Evolutionary conservation across 2,888 invertebrate species (phyloP), one percentile per base, ranked within the genome.

Genomic region (Dasysyrphus tricinctus): DNA sequence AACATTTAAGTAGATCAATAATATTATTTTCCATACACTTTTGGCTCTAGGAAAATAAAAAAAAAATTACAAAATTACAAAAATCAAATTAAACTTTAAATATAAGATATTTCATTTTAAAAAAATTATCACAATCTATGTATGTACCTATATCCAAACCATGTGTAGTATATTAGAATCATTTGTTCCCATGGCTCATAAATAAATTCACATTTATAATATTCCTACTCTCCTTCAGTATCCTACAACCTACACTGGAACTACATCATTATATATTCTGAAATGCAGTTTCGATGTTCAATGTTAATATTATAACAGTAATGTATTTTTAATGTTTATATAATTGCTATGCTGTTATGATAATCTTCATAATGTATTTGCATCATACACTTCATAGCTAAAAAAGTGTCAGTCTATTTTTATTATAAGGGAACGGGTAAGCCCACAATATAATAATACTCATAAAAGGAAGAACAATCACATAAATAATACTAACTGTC

Each of bases 291-390:
- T 54, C 54, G 29, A 54, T 54, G 54, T 32, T 54, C 29, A 54
- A 54, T 54, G 14, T 32, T 54, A n/a, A 37, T 59, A 59, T 59
- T 59, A 37, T 16, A 37, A 37, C 12, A 19, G 24, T 77, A 77
- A 77, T 77, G 39, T 51, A 69, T 49, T 77, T 77, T 77, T 69
- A 77, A 77, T 59, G 69, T 24, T 37, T 39, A 70, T 59, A 16
- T 67, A 77, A 77, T 59, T 77, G 77, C 24, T 19, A 14, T 67
- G 37, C 56, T 9, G 9, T 11, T 49, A 49, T 49, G 3, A 49
- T 49, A 16, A 19, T 19, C 19, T 11, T 9, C 19, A 49, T 49
- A 49, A 47, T 44, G 47, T 16, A 47, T 16, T 47, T 9, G 44
- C 7, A 6, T 44, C n/a, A 4, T 12, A 37, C 24, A 19, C 19